Base-by-base conservation (phyloP, 2,888 invertebrate genomes). In the Protophormia terraenovae region DNA sequence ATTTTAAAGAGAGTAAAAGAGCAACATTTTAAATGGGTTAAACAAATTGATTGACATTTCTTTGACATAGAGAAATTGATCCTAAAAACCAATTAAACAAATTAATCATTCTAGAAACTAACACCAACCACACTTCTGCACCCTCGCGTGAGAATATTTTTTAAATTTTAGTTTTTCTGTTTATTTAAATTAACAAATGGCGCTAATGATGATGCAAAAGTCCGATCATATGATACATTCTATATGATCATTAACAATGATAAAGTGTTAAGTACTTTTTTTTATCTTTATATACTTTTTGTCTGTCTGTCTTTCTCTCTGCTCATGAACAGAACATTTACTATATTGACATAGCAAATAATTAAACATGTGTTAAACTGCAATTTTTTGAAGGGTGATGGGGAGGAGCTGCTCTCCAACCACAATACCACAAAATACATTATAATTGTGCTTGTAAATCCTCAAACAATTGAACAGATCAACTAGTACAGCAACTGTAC, bases 201-300 rank as follows among this genome's bases (percentile, higher is more conserved):
- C 71, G 72, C 73, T 58, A 60, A 82, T 64, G 64, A 82, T 64
- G 64, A 66, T 80, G 72, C 35, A 72, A 58, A 80, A 79, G 50
- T 19, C 47, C 62, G 73, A 76, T 84, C 83, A 81, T 83, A 78
- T 84, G 81, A 84, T 80, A 66, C 29, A 69, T 72, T 32, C 32
- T 50, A 22, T 41, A 32, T 62, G 62, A 82, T 71, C 76, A 47
- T 47, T 24, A 66, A 24, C 47, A 73, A 66, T 58, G 47, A 73
- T 72, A 66, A 64, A 41, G 71, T 64, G 41, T 72, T 45, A 55
- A 64, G 66, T 45, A 55, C 27, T 72, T 58, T 64, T 47, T 16
- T 29, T 32, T 16, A 55, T 55, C n/a, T 45, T 32, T 50, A 24
- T 27, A 45, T 12, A 10, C 19, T 2, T 19, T n/a, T 0, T 14